Evolutionary conservation across 2,113 vertebrate species (phyloP).

Genomic region (Rhinolophus sinicus): DNA sequence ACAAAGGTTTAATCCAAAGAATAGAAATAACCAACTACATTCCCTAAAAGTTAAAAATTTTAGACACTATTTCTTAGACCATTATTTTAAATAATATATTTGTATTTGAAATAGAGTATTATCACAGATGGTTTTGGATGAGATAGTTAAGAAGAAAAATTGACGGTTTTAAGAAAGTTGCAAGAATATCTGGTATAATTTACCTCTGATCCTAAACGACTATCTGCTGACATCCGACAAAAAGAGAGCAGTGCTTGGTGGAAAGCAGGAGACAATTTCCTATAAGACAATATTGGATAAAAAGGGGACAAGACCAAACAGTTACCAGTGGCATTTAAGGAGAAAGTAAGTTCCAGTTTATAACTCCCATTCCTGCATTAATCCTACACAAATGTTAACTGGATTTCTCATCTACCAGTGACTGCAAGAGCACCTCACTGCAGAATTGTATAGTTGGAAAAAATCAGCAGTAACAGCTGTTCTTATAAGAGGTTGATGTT

Average conservation of each 20-base stretch:
- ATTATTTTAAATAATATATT: conserved; percentile 47
- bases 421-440: background rate
- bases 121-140: background rate
- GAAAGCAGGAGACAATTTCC: conserved; percentile 96
- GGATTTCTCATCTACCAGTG: background rate
- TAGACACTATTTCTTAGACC: conserved; percentile 21
- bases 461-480: background rate
- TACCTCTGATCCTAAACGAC: conserved; percentile 98
- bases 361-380: background rate
- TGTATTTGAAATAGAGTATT: background rate
- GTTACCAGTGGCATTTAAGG: background rate
- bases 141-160: background rate
- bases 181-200: conserved; percentile 36
- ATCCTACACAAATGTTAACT: background rate
- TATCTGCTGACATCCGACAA: conserved; percentile 98
- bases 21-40: conserved; percentile 27
- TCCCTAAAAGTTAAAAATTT: conserved; percentile 33
- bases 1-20: conserved; percentile 28
- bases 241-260: conserved; percentile 98
- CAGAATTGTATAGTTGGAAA: background rate
- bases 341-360: background rate
- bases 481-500: background rate
- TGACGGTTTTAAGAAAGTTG: background rate
- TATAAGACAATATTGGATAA: conserved; percentile 77
- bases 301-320: background rate